Base-by-base conservation (phyloP, 1,140 invertebrate genomes). In the Brachionus sp. region DNA sequence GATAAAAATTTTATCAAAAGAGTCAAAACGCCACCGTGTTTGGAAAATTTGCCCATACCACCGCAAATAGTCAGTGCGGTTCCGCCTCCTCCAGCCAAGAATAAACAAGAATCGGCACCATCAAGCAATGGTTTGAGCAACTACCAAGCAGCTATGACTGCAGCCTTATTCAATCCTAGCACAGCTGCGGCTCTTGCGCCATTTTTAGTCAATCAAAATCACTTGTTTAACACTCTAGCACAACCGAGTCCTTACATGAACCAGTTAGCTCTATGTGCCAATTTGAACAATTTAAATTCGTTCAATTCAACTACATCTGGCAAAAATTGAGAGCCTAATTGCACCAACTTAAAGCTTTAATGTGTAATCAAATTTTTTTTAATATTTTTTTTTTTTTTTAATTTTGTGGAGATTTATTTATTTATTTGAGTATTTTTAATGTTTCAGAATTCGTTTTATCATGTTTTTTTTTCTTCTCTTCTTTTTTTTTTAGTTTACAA, bases 1-100 rank as follows among this genome's bases (percentile, higher is more conserved):
- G n/a, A 19, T 19, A 66, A 80, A 29, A 57, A 44, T 53, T 44
- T 37, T 5, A 44, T 7, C 19, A 78, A 78, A 16, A 33, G 77
- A 80, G 10, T 5, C 23, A 80, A 80, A 29, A 80, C 77, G 12
- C 77, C 77, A 44, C 77, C 77, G 16, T 39, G 77, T 16, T 66
- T 80, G 35, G 77, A 64, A 29, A 80, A 80, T 64, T 66, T 80
- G 50, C 77, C 77, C 33, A 80, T 80, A 62, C 77, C 77, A 62
- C 77, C 77, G 23, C 46, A 39, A 29, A 35, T 80, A 19, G 77
- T 80, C 9, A 62, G 19, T 25, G 53, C 77, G n/a, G 39, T 80
- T 62, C 77, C 77, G 23, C 77, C 77, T 6, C 42, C 75, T 10
- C 77, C 77, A 7, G 13, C 19, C n/a, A 78, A 53, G 19, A 57